These are phyloP conservation scores for Pterois miles DNA, from an alignment of 2,797 vertebrate genomes.

Conservation along the genomic window DNA sequence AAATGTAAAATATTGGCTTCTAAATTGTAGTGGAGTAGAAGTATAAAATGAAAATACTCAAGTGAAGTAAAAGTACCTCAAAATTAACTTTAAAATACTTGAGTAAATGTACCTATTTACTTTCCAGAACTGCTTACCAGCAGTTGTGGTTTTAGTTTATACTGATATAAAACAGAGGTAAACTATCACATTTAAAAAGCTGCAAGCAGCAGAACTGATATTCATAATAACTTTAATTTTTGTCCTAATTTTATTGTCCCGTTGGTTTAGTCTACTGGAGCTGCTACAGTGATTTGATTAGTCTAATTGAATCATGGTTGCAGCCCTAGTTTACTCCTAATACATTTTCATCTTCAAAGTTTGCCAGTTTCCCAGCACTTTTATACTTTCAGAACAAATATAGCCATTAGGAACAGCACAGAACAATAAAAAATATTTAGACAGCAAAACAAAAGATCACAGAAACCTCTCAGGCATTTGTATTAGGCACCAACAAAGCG, in stretches of 20 bases:
- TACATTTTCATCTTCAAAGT: constrained; percentile 6
- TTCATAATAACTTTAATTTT: not conserved
- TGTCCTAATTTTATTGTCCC: constrained; percentile 1
- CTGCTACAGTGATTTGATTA: not conserved
- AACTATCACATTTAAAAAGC: constrained; percentile 1
- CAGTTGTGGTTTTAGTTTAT: not conserved
- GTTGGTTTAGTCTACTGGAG: not conserved
- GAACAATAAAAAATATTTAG: not conserved
- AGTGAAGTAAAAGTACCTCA: not conserved
- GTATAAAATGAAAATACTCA: not conserved
- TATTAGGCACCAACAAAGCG: not conserved
- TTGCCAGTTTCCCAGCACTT: not conserved
- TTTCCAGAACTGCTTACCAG: not conserved
- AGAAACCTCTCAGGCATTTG: constrained; percentile 12
- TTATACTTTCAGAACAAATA: not conserved
- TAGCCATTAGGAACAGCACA: not conserved
- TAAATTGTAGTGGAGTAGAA: not conserved
- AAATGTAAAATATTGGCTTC: not conserved
- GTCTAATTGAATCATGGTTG: not conserved
- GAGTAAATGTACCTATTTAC: not conserved
- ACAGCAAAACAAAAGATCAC: constrained; percentile 22
- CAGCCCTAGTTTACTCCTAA: not conserved
- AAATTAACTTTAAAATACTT: too few relatives aligned
- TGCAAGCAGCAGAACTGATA: constrained; percentile 1
- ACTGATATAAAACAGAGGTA: not conserved